These are phyloP conservation scores for Australoheros facetus DNA, from an alignment of 2,797 vertebrate genomes.

Conservation along the genomic window DNA sequence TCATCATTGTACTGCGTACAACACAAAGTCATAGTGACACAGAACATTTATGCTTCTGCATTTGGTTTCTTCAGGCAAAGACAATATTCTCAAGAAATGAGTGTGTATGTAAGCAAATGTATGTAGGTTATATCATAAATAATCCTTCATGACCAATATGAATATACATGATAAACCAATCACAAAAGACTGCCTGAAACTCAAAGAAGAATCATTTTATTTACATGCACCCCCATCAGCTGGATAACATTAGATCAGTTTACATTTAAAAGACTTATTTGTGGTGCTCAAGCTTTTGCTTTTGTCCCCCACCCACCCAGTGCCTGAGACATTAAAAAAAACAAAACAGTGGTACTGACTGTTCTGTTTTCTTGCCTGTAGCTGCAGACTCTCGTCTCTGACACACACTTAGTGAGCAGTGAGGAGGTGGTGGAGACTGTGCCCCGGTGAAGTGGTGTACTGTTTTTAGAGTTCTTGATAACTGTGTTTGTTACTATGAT, in stretches of 20 bases:
- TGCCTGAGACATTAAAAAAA: neutral
- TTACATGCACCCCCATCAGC: neutral
- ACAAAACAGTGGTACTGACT: neutral
- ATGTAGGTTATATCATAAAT: too few relatives aligned
- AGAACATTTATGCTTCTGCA: too few relatives aligned
- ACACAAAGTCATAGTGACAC: too few relatives aligned
- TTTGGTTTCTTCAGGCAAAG: too few relatives aligned
- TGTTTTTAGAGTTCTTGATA: neutral
- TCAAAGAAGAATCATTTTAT: neutral
- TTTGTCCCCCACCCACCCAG: neutral
- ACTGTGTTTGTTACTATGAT: neutral
- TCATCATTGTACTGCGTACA: too few relatives aligned
- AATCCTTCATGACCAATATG: too few relatives aligned
- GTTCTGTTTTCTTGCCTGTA: slow-evolving; percentile 1
- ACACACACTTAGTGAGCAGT: neutral
- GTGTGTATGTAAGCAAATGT: too few relatives aligned
- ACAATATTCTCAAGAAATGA: too few relatives aligned
- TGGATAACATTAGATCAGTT: neutral
- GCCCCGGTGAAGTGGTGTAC: neutral
- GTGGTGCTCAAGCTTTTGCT: neutral
- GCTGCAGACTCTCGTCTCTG: neutral
- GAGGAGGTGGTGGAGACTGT: neutral
- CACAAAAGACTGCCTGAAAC: neutral
- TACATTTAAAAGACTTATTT: neutral
- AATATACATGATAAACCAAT: neutral